Base-by-base conservation (phyloP, 1,140 invertebrate species). In the Scaptomyza pallida region DNA sequence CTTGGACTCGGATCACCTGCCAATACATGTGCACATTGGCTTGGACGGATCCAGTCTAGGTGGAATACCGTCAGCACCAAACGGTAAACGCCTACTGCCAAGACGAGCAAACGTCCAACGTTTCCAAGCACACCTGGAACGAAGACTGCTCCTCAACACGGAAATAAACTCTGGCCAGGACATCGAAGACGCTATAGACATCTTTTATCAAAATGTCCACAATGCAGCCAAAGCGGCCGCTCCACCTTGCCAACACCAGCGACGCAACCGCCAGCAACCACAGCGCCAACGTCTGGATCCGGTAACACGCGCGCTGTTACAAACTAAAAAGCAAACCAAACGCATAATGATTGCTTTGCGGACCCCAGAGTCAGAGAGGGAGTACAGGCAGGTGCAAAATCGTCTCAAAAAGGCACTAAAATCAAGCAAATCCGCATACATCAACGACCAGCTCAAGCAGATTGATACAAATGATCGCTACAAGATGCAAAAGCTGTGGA, bases 401-500 rank as follows among this genome's bases (percentile, higher is more conserved):
- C 17, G n/a, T 0, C 35, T 67, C 0, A 33, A 33, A n/a, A 68
- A 59, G 6, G 15, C 37, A 3, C 10, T 67, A 4, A 2, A 12
- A 0, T 15, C 17, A 2, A 17, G 3, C 0, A 67, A 60, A 5
- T 16, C 45, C 0, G 44, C 12, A 0, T 10, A n/a, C 0, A n/a
- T 26, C 0, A 50, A 59, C 2, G 12, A 30, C 0, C 1, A 50
- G 0, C 12, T 59, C 0, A 33, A 37, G 3, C 19, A 33, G 4
- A 19, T 69, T 0, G 65, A 69, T 4, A n/a, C 48, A 0, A 0
- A 35, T 0, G 56, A 60, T 10, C n/a, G 48, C 0, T 69, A 61
- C 5, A 51, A 17, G 0, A 33, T 61, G n/a, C 37, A 51, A 9
- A 68, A 68, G 3, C 26, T 68, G 0, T 68, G 64, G 64, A 9